A percentile compares a stretch with the other conserved stretches of the same genome.
Evolutionary conservation across 2,888 invertebrate genomes (phyloP).

Genomic region (Hypolimnas misippus): DNA sequence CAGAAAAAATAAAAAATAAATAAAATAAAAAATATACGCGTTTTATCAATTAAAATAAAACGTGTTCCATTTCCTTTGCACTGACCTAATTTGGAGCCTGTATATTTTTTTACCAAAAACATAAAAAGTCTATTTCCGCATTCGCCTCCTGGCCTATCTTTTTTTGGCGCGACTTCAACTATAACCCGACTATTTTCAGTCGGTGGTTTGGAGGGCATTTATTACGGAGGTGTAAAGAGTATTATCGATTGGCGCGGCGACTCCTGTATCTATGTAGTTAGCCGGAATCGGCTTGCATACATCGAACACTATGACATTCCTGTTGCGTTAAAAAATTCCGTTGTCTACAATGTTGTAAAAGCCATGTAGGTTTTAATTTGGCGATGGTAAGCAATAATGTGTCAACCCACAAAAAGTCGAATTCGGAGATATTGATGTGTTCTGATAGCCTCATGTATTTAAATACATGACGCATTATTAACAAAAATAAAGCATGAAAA

Average conservation of each 20-base stretch:
- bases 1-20: not conserved
- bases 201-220: slow-evolving; percentile 30
- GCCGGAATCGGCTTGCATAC: slow-evolving; percentile 18
- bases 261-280: slow-evolving; percentile 26
- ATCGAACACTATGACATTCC: slow-evolving; percentile 16
- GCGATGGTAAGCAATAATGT: too few species aligned
- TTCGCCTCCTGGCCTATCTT: slow-evolving; percentile 36
- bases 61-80: slow-evolving; percentile 6
- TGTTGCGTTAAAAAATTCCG: not conserved
- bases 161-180: slow-evolving; percentile 38
- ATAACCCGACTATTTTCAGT: slow-evolving; percentile 33
- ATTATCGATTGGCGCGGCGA: slow-evolving; percentile 11
- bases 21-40: not conserved
- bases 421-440: too few species aligned
- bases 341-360: slow-evolving; percentile 1
- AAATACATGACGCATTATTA: too few species aligned
- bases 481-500: too few species aligned
- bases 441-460: too few species aligned
- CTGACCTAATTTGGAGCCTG: slow-evolving; percentile 31
- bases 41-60: slow-evolving; percentile 9
- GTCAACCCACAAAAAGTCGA: too few species aligned
- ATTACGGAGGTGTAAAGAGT: slow-evolving; percentile 27
- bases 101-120: slow-evolving; percentile 30
- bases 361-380: not conserved
- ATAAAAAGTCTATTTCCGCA: slow-evolving; percentile 32